phyloP scores from a whole-genome alignment of 2,113 vertebrate species.

The Cygnus atratus region DNA sequence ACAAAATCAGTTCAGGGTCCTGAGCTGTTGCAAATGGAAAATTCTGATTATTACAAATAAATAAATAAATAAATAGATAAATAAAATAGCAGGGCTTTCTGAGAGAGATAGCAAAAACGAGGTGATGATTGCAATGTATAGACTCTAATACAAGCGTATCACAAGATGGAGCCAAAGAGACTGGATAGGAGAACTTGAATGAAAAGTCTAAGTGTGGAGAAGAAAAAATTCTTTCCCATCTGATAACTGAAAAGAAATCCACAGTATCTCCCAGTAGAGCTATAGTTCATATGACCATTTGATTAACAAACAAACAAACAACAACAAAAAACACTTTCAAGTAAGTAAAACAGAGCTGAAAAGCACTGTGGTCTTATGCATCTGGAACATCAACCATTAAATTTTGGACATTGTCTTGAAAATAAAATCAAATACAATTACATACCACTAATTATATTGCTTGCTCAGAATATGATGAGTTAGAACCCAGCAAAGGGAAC shows the following conservation, averaged over 20 bases:
- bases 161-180: constrained; percentile 75
- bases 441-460: neutral
- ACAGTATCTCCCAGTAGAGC: neutral
- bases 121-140: neutral
- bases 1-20: neutral
- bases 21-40: neutral
- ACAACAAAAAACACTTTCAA: neutral
- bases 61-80: neutral
- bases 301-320: neutral
- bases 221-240: neutral
- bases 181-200: neutral
- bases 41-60: neutral
- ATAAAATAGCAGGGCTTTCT: neutral
- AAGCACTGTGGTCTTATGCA: neutral
- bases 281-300: neutral
- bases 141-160: constrained; percentile 4
- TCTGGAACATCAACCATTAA: neutral
- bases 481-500: neutral
- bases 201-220: neutral
- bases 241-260: neutral
- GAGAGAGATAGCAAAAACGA: neutral
- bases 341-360: neutral
- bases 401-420: neutral
- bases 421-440: neutral
- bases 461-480: neutral